Conservation (phyloP, 2,888 invertebrate genomes). For the Mamestra brassicae region DNA sequence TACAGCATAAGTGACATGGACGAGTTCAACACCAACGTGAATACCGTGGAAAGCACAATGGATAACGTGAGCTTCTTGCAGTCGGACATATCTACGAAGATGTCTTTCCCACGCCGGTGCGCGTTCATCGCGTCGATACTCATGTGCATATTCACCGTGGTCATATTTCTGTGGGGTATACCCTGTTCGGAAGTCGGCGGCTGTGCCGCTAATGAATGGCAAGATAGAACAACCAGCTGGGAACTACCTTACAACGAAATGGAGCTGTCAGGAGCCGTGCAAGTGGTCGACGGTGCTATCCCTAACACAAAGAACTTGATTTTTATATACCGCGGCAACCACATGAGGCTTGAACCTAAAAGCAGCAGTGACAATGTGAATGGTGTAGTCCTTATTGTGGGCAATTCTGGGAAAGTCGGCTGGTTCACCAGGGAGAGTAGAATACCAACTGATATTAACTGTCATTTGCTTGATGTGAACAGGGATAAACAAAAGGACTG, state of each 20-base stretch:
- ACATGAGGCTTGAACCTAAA: conserved; percentile 89
- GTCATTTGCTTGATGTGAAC: conserved; percentile 94
- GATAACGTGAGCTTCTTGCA: conserved; percentile 88
- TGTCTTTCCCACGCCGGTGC: conserved; percentile 93
- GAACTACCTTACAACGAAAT: conserved; percentile 93
- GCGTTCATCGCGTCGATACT: conserved; percentile 94
- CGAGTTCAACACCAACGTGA: conserved; percentile 86
- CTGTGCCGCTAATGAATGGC: conserved; percentile 90
- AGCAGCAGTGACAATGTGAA: conserved; percentile 89
- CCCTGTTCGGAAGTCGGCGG: conserved; percentile 94
- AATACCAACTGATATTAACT: conserved; percentile 94
- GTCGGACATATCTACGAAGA: conserved; percentile 88
- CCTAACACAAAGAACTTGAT: conserved; percentile 93
- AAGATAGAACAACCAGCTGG: conserved; percentile 92
- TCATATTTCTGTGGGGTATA: conserved; percentile 94
- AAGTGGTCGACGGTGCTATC: conserved; percentile 92
- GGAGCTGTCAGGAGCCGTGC: conserved; percentile 93
- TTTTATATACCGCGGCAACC: conserved; percentile 93
- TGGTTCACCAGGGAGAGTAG: conserved; percentile 94
- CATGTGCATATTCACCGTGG: conserved; percentile 93
- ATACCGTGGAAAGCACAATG: conserved; percentile 87
- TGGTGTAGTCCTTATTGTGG: conserved; percentile 93
- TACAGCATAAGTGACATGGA: conserved; percentile 88
- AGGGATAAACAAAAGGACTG: conserved; percentile 94
- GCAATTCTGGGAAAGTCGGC: conserved; percentile 93